A percentile compares a stretch with the other conserved stretches of the same genome.
These are phyloP conservation scores for Oophaga pumilio DNA, from an alignment of 2,113 vertebrate genomes.

Conservation along the genomic window DNA sequence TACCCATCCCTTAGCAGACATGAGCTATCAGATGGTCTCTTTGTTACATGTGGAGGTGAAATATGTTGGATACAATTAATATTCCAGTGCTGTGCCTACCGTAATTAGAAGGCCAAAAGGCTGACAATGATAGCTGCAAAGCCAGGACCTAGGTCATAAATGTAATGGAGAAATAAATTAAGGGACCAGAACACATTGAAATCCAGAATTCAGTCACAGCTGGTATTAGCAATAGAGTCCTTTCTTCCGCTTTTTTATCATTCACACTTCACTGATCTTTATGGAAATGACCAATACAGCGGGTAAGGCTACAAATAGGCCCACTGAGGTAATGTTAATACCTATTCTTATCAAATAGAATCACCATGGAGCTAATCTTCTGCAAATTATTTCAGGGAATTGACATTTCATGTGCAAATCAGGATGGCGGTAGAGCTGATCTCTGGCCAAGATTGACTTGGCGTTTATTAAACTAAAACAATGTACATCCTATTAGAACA, in stretches of 20 bases:
- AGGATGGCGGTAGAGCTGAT: slow-evolving; percentile 60
- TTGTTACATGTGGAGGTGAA: slow-evolving; percentile 55
- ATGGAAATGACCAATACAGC: slow-evolving; percentile 64
- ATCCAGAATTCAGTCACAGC: slow-evolving; percentile 55
- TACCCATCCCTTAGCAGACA: slow-evolving; percentile 1
- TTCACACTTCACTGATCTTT: slow-evolving; percentile 67
- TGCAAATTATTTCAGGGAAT: slow-evolving; percentile 71
- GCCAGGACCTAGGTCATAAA: slow-evolving; percentile 59
- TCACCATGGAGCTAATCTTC: slow-evolving; percentile 69
- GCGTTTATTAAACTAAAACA: slow-evolving; percentile 62
- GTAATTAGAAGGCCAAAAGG: slow-evolving; percentile 65
- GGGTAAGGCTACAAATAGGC: slow-evolving; percentile 64
- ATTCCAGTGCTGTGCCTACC: slow-evolving; percentile 63
- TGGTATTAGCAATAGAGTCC: slow-evolving; percentile 53
- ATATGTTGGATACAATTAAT: slow-evolving; percentile 62
- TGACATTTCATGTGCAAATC: slow-evolving; percentile 67
- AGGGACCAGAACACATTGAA: slow-evolving; percentile 58
- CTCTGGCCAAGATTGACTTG: slow-evolving; percentile 60
- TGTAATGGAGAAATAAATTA: slow-evolving; percentile 70
- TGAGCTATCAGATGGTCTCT: slow-evolving; percentile 25
- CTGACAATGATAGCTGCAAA: slow-evolving; percentile 59
- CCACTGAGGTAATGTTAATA: slow-evolving; percentile 69
- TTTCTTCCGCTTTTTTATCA: slow-evolving; percentile 65
- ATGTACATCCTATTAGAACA: slow-evolving; percentile 39
- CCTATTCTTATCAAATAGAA: slow-evolving; percentile 73